Conservation (phyloP, 2,797 vertebrate species). For the Miichthys miiuy region DNA sequence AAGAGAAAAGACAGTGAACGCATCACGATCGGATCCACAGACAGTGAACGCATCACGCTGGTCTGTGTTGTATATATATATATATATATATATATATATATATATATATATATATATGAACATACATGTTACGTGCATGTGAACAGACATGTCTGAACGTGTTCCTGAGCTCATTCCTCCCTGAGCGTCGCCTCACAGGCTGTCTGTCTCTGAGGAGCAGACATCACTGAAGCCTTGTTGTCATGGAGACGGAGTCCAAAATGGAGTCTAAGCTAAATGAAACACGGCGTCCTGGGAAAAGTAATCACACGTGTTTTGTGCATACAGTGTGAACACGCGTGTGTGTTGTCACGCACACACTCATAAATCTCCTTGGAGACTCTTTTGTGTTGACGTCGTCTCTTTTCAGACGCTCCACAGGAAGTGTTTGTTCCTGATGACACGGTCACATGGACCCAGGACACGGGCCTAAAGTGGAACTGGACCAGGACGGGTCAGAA, state of each 20-base stretch:
- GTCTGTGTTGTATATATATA: no score
- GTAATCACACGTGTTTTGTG: conserved; percentile 73
- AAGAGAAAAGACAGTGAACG: no score
- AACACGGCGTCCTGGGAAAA: conserved; percentile 78
- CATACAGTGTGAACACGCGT: conserved; percentile 11
- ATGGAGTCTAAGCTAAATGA: conserved; percentile 48
- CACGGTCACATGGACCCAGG: no score
- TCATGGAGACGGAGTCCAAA: conserved; percentile 50
- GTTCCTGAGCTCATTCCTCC: conserved; percentile 1
- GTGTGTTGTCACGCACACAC: not conserved
- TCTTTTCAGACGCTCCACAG: not conserved
- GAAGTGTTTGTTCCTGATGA: conserved; percentile 35
- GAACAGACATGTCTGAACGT: not conserved
- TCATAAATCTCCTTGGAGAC: conserved; percentile 39
- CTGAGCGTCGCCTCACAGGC: conserved; percentile 32
- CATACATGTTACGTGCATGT: no score
- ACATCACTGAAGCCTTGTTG: not conserved
- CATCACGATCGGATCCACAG: no score
- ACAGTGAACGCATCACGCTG: no score
- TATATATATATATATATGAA: no score
- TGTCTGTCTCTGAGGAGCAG: not conserved
- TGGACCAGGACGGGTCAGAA: no score
- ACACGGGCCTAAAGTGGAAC: no score
- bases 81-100: no score
- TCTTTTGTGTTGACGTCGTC: conserved; percentile 35